Percentiles rank a stretch among this genome's conserved stretches.
Evolutionary conservation across 2,888 invertebrate species (phyloP).

Genomic region (Apodemia duryi): DNA sequence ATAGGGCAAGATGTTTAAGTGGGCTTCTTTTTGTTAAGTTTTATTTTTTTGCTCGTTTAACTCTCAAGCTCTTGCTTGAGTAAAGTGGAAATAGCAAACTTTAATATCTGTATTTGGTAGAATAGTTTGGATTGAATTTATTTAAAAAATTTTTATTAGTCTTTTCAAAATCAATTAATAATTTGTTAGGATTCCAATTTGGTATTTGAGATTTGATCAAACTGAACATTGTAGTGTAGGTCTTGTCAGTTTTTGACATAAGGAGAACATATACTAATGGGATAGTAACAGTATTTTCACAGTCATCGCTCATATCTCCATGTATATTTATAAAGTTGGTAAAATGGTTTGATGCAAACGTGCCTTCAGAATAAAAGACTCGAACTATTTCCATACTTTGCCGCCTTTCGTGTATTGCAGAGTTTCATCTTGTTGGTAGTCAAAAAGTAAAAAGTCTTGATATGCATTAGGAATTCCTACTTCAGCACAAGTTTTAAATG

Average conservation of each 20-base stretch:
- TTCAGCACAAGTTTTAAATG: slow-evolving; percentile 3
- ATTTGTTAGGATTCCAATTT: not conserved
- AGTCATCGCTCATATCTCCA: not conserved
- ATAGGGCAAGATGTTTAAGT: too few species aligned
- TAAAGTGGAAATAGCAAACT: slow-evolving; percentile 1
- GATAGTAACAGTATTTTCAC: not conserved
- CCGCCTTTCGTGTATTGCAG: not conserved
- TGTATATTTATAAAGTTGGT: not conserved
- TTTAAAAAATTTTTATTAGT: not conserved
- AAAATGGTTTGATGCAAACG: slow-evolving; percentile 2
- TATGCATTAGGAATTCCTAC: not conserved
- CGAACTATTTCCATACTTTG: not conserved
- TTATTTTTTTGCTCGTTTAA: not conserved
- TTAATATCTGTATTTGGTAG: slow-evolving; percentile 2
- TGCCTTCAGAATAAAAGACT: slow-evolving; percentile 8
- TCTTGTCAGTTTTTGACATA: not conserved
- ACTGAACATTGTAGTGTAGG: slow-evolving; percentile 2
- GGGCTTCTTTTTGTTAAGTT: too few species aligned
- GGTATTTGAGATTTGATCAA: slow-evolving; percentile 2
- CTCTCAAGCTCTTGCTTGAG: not conserved
- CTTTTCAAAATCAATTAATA: slow-evolving; percentile 1
- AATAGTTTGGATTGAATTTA: slow-evolving; percentile 2
- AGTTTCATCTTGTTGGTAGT: slow-evolving; percentile 8
- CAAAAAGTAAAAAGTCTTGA: slow-evolving; percentile 5
- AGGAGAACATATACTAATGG: slow-evolving; percentile 2